These are phyloP conservation scores for Argya squamiceps DNA, from an alignment of 2,797 vertebrate genomes.

Conservation along the genomic window DNA sequence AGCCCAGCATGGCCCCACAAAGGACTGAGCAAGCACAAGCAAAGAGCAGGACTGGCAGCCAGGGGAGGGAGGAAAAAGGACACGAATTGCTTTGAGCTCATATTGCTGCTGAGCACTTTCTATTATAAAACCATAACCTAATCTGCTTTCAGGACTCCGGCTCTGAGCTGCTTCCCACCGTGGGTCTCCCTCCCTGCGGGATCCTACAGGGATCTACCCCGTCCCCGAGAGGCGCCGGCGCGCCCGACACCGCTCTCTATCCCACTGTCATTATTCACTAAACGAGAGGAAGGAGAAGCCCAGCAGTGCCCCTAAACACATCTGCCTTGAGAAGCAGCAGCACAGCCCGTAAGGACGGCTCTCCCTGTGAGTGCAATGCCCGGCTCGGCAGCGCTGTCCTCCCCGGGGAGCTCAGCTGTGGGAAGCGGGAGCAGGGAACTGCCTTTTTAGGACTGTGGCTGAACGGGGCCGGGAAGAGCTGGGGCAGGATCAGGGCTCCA, in stretches of 20 bases:
- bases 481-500: not conserved
- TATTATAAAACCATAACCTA: slow-evolving; percentile 56
- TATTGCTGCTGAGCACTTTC: slow-evolving; percentile 26
- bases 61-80: slow-evolving; percentile 10
- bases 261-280: not conserved
- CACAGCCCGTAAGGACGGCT: not conserved
- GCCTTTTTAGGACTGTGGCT: slow-evolving; percentile 58
- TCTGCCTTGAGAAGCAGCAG: not conserved
- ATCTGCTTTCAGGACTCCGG: not conserved
- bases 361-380: not conserved
- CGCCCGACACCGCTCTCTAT: accelerated
- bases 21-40: not conserved
- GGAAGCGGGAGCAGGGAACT: slow-evolving; percentile 57
- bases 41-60: not conserved
- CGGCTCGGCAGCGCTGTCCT: not conserved
- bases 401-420: slow-evolving; percentile 37
- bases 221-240: accelerated
- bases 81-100: slow-evolving; percentile 18
- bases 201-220: not conserved
- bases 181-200: not conserved
- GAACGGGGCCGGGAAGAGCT: not conserved
- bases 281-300: not conserved
- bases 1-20: not conserved
- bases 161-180: not conserved
- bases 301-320: not conserved